Conservation (phyloP, 2,888 invertebrate genomes). For the Pomacea canaliculata region DNA sequence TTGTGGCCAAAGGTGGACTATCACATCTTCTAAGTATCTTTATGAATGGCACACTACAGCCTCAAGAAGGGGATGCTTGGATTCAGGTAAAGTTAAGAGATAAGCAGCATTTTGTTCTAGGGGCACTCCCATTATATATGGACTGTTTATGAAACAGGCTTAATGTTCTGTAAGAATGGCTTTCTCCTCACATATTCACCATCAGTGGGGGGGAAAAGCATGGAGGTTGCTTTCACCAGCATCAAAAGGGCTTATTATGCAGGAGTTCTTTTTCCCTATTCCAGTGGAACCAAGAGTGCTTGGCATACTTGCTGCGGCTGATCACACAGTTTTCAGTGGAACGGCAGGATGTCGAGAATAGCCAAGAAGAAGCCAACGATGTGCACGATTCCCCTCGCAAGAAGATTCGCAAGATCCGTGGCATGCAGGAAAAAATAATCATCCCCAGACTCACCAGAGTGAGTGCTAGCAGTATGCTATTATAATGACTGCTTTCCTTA, state of each 20-base stretch:
- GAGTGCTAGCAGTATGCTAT: slow-evolving; percentile 31
- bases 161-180: no score
- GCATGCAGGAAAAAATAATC: slow-evolving; percentile 75
- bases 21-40: slow-evolving; percentile 91
- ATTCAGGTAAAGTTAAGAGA: slow-evolving; percentile 63
- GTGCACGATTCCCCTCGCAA: slow-evolving; percentile 62
- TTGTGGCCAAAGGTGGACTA: slow-evolving; percentile 89
- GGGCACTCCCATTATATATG: no score
- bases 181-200: no score
- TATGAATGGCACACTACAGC: slow-evolving; percentile 85
- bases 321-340: slow-evolving; percentile 87
- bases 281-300: slow-evolving; percentile 93
- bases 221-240: no score
- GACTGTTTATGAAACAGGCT: no score
- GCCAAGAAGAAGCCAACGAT: slow-evolving; percentile 56
- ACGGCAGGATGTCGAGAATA: slow-evolving; percentile 57
- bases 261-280: slow-evolving; percentile 9
- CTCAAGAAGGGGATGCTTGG: slow-evolving; percentile 79
- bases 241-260: no score
- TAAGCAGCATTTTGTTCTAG: no score
- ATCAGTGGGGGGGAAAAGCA: no score
- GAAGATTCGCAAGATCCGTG: slow-evolving; percentile 58
- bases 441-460: slow-evolving; percentile 82
- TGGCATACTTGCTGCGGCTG: slow-evolving; percentile 87
- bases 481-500: no score